These are phyloP conservation scores for Sinella curviseta DNA, from an alignment of 1,140 invertebrate species.

Conservation along the genomic window DNA sequence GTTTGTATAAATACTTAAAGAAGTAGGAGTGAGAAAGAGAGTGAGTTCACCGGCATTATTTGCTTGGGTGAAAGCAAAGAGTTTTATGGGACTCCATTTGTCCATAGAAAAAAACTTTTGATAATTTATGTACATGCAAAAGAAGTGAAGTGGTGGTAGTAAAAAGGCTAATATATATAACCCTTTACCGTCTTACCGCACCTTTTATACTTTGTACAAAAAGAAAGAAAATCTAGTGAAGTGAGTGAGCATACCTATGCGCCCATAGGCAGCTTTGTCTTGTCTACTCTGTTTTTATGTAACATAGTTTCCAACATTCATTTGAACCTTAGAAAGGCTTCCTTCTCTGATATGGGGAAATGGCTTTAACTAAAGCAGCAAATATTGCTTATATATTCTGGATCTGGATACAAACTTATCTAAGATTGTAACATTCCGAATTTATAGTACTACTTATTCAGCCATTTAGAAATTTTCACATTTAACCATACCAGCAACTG, in stretches of 20 bases:
- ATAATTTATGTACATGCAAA: constrained; percentile 27
- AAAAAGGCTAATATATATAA: background rate
- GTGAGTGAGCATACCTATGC: no score
- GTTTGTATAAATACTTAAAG: background rate
- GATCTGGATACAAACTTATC: no score
- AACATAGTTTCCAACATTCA: background rate
- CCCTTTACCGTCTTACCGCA: no score
- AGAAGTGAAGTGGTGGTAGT: constrained; percentile 15
- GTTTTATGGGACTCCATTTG: constrained; percentile 27
- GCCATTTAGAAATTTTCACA: no score
- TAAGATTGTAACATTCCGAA: no score
- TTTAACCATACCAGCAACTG: no score
- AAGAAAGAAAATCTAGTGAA: no score
- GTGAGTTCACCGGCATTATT: constrained; percentile 20
- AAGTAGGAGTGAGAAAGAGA: background rate
- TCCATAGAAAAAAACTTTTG: constrained; percentile 21
- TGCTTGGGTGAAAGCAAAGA: constrained; percentile 22
- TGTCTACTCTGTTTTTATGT: background rate
- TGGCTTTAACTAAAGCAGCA: no score
- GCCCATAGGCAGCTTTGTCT: background rate
- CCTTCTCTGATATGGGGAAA: no score
- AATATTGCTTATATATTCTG: no score
- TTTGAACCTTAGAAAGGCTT: background rate
- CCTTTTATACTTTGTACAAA: background rate
- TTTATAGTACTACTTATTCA: no score